Percentiles rank a stretch among this genome's conserved stretches.
These are phyloP conservation scores for Tinamus major DNA, from an alignment of 2,797 vertebrate genomes.

Conservation along the genomic window DNA sequence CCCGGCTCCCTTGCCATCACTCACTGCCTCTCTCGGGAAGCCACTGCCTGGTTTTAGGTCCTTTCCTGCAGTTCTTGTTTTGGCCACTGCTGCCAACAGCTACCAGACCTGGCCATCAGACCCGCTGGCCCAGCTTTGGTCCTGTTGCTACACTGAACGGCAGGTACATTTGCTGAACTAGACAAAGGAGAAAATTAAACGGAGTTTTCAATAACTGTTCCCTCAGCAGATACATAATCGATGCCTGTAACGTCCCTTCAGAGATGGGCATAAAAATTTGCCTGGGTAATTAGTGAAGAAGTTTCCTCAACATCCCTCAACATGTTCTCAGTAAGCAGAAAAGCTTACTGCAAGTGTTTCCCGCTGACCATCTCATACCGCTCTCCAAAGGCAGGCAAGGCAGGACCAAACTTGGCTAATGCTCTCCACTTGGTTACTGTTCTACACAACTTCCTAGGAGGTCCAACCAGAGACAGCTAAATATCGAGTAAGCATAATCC, in stretches of 20 bases:
- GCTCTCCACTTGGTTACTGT: not conserved
- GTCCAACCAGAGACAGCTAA: not conserved
- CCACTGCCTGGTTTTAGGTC: not conserved
- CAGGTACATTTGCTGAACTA: not conserved
- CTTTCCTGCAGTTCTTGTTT: not conserved
- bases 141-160: not conserved
- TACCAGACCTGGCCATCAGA: no score
- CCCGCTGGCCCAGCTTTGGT: not conserved
- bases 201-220: not conserved
- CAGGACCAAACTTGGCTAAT: not conserved
- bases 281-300: no score
- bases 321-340: not conserved
- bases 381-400: not conserved
- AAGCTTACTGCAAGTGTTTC: not conserved
- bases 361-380: not conserved
- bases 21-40: not conserved
- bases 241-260: not conserved
- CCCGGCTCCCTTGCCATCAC: not conserved
- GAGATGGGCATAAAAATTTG: no score
- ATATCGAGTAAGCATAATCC: not conserved
- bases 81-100: not conserved
- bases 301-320: no score
- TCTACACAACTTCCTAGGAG: not conserved
- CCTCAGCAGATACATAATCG: not conserved
- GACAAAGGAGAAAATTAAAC: not conserved